These are phyloP conservation scores for Horisme vitalbata DNA, from an alignment of 2,888 invertebrate species.

Conservation along the genomic window DNA sequence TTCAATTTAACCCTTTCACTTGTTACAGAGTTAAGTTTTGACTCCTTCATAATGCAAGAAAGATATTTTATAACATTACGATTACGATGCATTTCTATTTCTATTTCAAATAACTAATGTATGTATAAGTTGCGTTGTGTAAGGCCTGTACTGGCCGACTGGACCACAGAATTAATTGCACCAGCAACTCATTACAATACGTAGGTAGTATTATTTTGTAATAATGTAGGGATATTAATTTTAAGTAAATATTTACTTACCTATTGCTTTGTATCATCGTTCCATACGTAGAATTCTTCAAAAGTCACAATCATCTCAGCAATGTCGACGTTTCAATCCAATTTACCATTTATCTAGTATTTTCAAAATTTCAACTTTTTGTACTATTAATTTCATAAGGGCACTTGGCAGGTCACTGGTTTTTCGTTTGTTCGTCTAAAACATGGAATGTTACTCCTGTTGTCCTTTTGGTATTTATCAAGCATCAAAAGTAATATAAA, in stretches of 20 bases:
- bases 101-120: no score
- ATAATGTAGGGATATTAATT: no score
- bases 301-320: slow-evolving; percentile 42
- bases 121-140: no score
- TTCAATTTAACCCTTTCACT: no score
- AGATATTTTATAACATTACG: no score
- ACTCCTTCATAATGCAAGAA: no score
- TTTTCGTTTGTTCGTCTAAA: slow-evolving; percentile 58
- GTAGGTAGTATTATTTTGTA: no score
- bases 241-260: slow-evolving; percentile 59
- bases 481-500: slow-evolving; percentile 21
- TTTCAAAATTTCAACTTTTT: slow-evolving; percentile 46
- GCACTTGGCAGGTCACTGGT: slow-evolving; percentile 58
- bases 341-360: slow-evolving; percentile 36
- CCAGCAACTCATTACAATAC: no score
- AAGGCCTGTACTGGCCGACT: no score
- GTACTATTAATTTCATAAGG: slow-evolving; percentile 53
- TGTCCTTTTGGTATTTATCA: slow-evolving; percentile 58
- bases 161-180: no score
- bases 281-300: slow-evolving; percentile 55
- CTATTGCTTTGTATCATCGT: slow-evolving; percentile 73
- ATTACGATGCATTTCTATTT: no score
- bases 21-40: no score
- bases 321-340: slow-evolving; percentile 38
- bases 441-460: slow-evolving; percentile 36